Percentiles rank a stretch among this genome's conserved stretches.
phyloP scores from a whole-genome alignment of 1,140 invertebrate genomes.

The Achroia grisella region DNA sequence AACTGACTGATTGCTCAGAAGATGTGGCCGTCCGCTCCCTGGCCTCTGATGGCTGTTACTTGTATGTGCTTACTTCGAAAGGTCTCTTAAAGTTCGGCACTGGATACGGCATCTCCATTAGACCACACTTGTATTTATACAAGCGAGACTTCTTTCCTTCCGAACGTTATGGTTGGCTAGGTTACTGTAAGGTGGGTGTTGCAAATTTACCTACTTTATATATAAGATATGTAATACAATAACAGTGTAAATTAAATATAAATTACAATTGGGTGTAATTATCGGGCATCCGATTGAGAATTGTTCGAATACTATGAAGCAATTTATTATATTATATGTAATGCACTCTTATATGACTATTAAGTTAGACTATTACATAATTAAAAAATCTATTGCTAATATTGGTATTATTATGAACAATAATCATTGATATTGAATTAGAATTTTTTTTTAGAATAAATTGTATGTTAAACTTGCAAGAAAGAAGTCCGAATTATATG shows the following conservation, averaged over 20 bases:
- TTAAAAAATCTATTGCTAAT: no score
- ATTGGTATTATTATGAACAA: no score
- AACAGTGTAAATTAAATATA: no score
- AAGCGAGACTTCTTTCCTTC: slow-evolving; percentile 87
- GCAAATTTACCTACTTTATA: slow-evolving; percentile 6
- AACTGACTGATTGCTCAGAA: slow-evolving; percentile 46
- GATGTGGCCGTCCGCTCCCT: slow-evolving; percentile 76
- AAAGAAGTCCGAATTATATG: slow-evolving; percentile 77
- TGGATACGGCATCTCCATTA: slow-evolving; percentile 92
- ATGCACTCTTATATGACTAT: no score
- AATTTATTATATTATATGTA: no score
- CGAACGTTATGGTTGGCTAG: slow-evolving; percentile 86
- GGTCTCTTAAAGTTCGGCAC: slow-evolving; percentile 93
- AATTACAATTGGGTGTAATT: no score
- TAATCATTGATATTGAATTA: no score
- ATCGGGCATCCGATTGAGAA: no score
- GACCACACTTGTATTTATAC: slow-evolving; percentile 88
- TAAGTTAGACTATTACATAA: no score
- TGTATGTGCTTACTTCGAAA: slow-evolving; percentile 87
- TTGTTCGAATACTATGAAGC: no score
- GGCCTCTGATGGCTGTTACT: slow-evolving; percentile 90
- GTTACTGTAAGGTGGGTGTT: slow-evolving; percentile 84
- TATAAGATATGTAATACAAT: neutral
- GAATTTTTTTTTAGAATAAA: slow-evolving; percentile 51
- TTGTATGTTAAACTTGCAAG: slow-evolving; percentile 73